Evolutionary conservation across 2,888 invertebrate species (phyloP).

Genomic region (Scaptomyza reducta): DNA sequence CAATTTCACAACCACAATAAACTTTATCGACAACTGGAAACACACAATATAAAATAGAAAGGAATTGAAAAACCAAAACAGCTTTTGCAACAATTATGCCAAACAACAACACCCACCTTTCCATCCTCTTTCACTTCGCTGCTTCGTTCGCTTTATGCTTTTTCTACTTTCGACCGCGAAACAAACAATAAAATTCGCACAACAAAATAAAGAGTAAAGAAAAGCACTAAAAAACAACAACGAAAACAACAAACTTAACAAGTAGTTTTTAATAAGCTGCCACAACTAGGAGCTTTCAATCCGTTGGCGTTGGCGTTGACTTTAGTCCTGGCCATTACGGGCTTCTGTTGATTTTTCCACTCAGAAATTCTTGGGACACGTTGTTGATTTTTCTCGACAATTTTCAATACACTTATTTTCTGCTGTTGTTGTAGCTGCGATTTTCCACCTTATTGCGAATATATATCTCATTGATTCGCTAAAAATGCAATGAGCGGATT

Average conservation of each 20-base stretch:
- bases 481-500: constrained; percentile 65
- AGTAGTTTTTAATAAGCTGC: constrained; percentile 68
- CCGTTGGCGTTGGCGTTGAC: constrained; percentile 43
- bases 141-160: constrained; percentile 35
- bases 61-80: constrained; percentile 27
- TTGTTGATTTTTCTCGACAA: constrained; percentile 41
- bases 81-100: constrained; percentile 65
- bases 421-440: constrained; percentile 3
- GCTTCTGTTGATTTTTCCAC: constrained; percentile 69
- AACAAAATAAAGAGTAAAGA: constrained; percentile 2
- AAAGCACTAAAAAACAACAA: constrained; percentile 18
- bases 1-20: constrained; percentile 20
- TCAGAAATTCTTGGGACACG: constrained; percentile 14
- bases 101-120: not conserved
- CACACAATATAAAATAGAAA: no score
- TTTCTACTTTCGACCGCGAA: constrained; percentile 56
- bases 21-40: constrained; percentile 18
- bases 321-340: constrained; percentile 37
- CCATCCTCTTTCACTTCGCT: no score
- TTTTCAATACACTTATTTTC: constrained; percentile 11
- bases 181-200: constrained; percentile 21
- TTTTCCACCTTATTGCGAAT: constrained; percentile 61
- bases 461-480: constrained; percentile 64
- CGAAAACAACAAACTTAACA: constrained; percentile 65
- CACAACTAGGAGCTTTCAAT: constrained; percentile 9